Evolutionary conservation across 1,140 invertebrate species (phyloP), one percentile per base, ranked within the genome.

Genomic region (Theocolax elegans): DNA sequence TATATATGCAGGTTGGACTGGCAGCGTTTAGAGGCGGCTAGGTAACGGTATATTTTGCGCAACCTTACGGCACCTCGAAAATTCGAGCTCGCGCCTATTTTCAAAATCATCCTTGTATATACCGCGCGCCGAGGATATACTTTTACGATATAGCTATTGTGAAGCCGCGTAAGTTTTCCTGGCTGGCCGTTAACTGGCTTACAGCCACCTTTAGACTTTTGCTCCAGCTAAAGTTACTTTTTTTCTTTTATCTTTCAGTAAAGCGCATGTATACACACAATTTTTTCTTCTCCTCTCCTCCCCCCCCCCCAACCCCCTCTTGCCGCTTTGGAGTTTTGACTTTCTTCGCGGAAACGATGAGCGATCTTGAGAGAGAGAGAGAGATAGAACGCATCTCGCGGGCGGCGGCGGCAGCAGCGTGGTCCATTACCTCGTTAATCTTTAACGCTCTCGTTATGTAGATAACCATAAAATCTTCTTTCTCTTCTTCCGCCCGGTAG

Each of bases 371-470:
- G 19, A 35, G 10, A 35, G 10, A 35, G 53, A 49, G 27, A 38
- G 17, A 25, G 15, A 59, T 2, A 2, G 3, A 2, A 9, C 7
- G 27, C 3, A 35, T 54, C n/a, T n/a, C n/a, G n/a, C n/a, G n/a
- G n/a, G n/a, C n/a, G n/a, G 31, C 29, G 2, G 12, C 38, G n/a
- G 31, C 44, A 1, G 9, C 1, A 9, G 2, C n/a, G 31, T 29
- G 51, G 19, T 58, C 68, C 59, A 70, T 71, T 71, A 65, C 27
- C 25, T 71, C 69, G 69, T 71, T 71, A 66, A 65, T 71, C 62
- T 71, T 71, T 66, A 65, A 71, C 40, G 69, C 54, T 59, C 53
- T 71, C 42, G 69, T 66, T 71, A 66, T 53, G 53, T 35, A 59
- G 62, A 65, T 65, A 51, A 51, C 62, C 54, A 60, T 71, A 31